A percentile compares a stretch with the other conserved stretches of the same genome.
phyloP scores from a whole-genome alignment of 2,113 vertebrate species.

The Zootoca vivipara region DNA sequence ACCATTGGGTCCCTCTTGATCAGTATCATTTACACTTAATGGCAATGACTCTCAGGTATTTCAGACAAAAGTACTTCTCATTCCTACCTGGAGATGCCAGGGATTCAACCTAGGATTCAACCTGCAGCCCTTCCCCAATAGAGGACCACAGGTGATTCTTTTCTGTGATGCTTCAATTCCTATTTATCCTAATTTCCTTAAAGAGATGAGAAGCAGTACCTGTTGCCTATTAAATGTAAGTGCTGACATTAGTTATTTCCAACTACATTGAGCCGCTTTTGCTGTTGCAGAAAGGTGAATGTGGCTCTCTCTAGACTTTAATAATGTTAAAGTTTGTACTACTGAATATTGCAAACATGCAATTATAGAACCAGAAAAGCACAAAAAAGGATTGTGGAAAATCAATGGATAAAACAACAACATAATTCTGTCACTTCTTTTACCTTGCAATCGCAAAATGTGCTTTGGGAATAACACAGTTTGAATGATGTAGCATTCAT shows the following conservation, averaged over 20 bases:
- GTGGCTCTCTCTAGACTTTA: not conserved
- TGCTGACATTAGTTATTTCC: not conserved
- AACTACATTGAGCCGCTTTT: not conserved
- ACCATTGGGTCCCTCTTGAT: no score
- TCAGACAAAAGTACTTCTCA: no score
- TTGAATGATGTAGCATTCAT: not conserved
- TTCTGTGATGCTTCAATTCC: not conserved
- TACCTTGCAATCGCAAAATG: not conserved
- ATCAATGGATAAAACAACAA: not conserved
- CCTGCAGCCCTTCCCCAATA: no score
- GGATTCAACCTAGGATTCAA: no score
- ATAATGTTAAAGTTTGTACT: not conserved
- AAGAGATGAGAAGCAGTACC: not conserved
- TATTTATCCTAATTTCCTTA: not conserved
- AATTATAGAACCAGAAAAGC: not conserved
- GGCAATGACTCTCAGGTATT: no score
- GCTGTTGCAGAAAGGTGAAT: not conserved
- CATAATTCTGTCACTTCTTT: not conserved
- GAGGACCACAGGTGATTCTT: not conserved
- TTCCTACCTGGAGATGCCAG: no score
- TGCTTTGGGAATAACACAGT: fast-evolving
- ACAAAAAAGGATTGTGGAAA: not conserved
- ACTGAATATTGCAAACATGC: not conserved
- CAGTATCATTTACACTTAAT: no score
- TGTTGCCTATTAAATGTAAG: not conserved